Conservation (phyloP, 2,797 vertebrate genomes). For the Tinamus major region DNA sequence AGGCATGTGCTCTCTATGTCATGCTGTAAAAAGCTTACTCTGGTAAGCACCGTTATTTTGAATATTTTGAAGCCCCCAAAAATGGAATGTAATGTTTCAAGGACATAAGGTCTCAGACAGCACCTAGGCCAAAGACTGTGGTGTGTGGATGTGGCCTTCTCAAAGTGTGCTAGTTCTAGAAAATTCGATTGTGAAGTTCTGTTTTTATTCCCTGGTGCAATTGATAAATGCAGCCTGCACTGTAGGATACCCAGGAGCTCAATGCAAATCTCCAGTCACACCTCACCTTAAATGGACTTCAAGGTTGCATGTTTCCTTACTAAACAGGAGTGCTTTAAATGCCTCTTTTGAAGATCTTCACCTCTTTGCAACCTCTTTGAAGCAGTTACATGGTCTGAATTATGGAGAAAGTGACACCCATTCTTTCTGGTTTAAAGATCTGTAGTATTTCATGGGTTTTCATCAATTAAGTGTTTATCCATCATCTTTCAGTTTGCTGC, state of each 20-base stretch:
- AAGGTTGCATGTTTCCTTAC: background rate
- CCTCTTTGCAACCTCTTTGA: background rate
- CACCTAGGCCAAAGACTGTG: background rate
- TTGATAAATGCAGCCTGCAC: background rate
- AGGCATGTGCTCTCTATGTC: background rate
- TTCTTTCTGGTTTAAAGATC: background rate
- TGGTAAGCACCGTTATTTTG: background rate
- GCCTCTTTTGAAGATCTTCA: too few relatives aligned
- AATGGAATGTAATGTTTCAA: background rate
- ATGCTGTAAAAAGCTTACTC: rapidly evolving
- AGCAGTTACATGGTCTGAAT: background rate
- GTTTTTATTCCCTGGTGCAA: background rate
- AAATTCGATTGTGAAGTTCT: rapidly evolving
- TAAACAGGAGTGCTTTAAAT: background rate
- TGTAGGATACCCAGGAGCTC: background rate
- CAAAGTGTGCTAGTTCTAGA: background rate
- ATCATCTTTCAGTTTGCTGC: background rate
- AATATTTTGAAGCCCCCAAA: background rate
- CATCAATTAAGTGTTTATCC: background rate
- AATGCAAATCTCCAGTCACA: background rate
- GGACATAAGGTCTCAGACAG: background rate
- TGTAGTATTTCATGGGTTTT: background rate
- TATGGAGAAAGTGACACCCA: background rate
- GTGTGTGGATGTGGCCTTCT: background rate
- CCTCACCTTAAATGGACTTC: background rate